Base-by-base conservation (phyloP, 2,113 vertebrate species). In the Larimichthys polyactis region DNA sequence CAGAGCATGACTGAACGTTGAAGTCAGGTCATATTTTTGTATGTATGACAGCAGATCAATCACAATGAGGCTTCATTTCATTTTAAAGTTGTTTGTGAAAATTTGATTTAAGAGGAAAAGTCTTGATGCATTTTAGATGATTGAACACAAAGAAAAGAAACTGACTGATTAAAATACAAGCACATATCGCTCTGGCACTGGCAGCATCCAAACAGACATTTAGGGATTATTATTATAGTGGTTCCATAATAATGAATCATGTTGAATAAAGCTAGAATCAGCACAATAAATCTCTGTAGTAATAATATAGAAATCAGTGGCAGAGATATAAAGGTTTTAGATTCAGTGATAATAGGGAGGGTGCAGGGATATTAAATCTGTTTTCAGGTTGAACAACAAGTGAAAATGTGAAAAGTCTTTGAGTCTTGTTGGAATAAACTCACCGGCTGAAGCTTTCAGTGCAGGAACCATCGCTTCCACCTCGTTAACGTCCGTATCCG, bases 381-480 rank as follows among this genome's bases (percentile, higher is more conserved):
- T 20, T 24, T 57, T 48, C 66, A 11, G 20, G 3, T 29, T 4
- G 24, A 11, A 54, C 51, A 64, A 48, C 64, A 77, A 32, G 55
- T 65, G 6, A 44, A 78, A 71, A 4, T 55, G 62, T 46, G 17
- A 54, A 66, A 84, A 82, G 60, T 16, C 20, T 40, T 36, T 0
- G 2, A 19, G 14, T 5, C 7, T 24, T 17, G 0, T 14, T 11
- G 40, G 17, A 43, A 2, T 5, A 8, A 88, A 93, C 90, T 90
- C 84, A 93, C 89, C 90, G 24, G 77, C n/a, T 48, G 78, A 29
- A 71, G 79, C 70, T 85, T 54, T 82, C 76, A 71, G 40, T 10
- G 59, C 24, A 68, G 63, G 58, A 79, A 78, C 67, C 77, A 71
- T 88, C 64, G 43, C 82, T 19, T 62, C 78, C 63, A 43, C 62